phyloP scores from a whole-genome alignment of 2,888 invertebrate genomes.

The Drosophila pseudotakahashii region DNA sequence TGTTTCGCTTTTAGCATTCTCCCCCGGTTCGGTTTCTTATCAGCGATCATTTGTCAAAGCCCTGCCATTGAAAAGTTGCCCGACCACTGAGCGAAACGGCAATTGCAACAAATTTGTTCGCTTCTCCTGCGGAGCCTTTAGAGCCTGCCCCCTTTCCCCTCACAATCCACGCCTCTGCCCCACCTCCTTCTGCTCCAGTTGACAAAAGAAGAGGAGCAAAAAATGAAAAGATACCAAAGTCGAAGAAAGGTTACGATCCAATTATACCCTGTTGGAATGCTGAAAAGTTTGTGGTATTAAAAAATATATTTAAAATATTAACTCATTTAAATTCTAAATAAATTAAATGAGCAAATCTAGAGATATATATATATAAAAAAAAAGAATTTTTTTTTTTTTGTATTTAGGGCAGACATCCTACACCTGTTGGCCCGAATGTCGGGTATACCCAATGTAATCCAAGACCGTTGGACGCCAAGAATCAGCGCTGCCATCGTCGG shows the following conservation, averaged over 20 bases:
- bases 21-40: slow-evolving; percentile 41
- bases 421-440: background rate
- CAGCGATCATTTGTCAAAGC: slow-evolving; percentile 63
- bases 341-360: no score
- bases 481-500: background rate
- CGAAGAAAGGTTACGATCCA: background rate
- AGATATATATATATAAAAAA: no score
- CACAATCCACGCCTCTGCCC: background rate
- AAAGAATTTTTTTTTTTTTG: no score
- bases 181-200: slow-evolving; percentile 29
- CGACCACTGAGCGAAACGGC: slow-evolving; percentile 35
- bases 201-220: slow-evolving; percentile 44
- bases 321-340: no score
- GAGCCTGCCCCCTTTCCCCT: background rate
- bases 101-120: slow-evolving; percentile 67
- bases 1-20: slow-evolving; percentile 16
- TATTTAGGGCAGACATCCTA: no score
- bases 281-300: background rate
- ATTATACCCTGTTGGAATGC: background rate
- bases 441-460: slow-evolving; percentile 6
- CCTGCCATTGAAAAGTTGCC: slow-evolving; percentile 38
- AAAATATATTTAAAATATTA: background rate
- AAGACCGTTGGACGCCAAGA: background rate
- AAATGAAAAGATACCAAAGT: background rate
- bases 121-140: background rate